Evolutionary conservation across 2,888 invertebrate genomes (phyloP), one percentile per base, ranked within the genome.

Genomic region (Dascillus cervinus): DNA sequence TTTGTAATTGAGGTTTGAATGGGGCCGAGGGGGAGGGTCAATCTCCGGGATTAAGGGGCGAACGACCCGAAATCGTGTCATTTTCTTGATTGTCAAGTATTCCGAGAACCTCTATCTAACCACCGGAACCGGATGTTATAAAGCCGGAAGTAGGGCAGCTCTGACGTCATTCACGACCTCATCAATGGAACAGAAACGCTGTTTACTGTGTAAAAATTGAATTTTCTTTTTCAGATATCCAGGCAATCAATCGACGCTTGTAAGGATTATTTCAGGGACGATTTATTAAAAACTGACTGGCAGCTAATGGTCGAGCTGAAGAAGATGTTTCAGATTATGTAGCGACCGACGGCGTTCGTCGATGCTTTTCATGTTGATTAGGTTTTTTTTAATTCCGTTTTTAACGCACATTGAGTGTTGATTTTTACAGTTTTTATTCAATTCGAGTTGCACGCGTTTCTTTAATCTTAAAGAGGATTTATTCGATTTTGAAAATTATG

Each of bases 181-280:
- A 41, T 44, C 33, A 29, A 17, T n/a, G n/a, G n/a, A n/a, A n/a
- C n/a, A n/a, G n/a, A n/a, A n/a, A n/a, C n/a, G n/a, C n/a, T n/a
- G n/a, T n/a, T n/a, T n/a, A n/a, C n/a, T n/a, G n/a, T n/a, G n/a
- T n/a, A n/a, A n/a, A n/a, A n/a, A n/a, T n/a, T n/a, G n/a, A n/a
- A n/a, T n/a, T n/a, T n/a, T n/a, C n/a, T 51, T 44, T 71, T 75
- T 5, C 79, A 96, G 94, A 96, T 98, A 57, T 87, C 89, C 29
- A 81, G 98, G 32, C 90, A 95, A 60, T 95, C 95, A 43, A 99
- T 99, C 60, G 97, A 99, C 68, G 96, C 94, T 4, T 96, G 97
- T 70, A 99, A 99, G 69, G 89, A 96, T 54, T 94, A 96, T 70
- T 99, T 98, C 80, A 79, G 98, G 43, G 96, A 96, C 52, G 98